Evolutionary conservation across 2,797 vertebrate genomes (phyloP).

Genomic region (Tapera naevia): DNA sequence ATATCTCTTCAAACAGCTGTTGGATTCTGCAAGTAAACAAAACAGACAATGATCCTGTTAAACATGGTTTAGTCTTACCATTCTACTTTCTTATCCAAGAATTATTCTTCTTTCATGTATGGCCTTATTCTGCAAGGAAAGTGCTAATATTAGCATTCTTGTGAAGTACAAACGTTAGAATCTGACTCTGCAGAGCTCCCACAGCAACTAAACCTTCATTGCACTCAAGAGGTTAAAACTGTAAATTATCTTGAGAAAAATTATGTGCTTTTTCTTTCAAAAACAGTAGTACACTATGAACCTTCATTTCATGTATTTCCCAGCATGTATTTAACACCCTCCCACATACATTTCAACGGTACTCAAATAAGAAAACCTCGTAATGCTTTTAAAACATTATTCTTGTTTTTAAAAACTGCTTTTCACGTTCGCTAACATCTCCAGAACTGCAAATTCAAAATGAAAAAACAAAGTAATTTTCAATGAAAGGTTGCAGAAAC

Average conservation of each 20-base stretch:
- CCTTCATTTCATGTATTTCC: not conserved
- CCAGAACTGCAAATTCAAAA: not conserved
- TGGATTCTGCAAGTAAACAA: slow-evolving; percentile 87
- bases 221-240: not conserved
- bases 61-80: not conserved
- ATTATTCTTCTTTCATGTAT: not conserved
- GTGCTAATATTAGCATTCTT: not conserved
- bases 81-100: not conserved
- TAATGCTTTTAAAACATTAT: not conserved
- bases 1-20: slow-evolving; percentile 92
- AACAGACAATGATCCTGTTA: slow-evolving; percentile 53
- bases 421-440: not conserved
- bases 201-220: not conserved
- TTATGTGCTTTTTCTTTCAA: not conserved
- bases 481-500: not conserved
- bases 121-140: not conserved
- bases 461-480: not conserved
- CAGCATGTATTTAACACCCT: slow-evolving; percentile 22
- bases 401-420: not conserved
- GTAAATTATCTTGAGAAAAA: not conserved
- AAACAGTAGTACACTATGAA: not conserved
- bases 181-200: not conserved
- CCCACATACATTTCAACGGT: not conserved
- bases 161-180: not conserved
- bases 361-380: slow-evolving; percentile 25